Base-by-base conservation (phyloP, 2,888 invertebrate genomes). In the Deroplatys truncata region DNA sequence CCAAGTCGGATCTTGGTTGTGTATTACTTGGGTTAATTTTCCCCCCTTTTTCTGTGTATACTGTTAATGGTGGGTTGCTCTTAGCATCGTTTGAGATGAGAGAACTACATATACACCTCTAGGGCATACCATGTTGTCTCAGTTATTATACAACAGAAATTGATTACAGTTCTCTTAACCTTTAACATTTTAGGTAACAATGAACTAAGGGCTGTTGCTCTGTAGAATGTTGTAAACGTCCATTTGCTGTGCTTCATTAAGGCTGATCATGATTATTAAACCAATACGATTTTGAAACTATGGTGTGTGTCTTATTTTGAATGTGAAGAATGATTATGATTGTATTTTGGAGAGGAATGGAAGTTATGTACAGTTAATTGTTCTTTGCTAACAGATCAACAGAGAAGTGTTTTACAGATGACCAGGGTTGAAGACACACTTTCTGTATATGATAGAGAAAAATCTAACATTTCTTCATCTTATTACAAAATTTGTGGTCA, bases 1-100 rank as follows among this genome's bases (percentile, higher is more conserved):
- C 83, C 87, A 87, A 87, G 82, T 87, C 87, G 25, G 49, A 43
- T 43, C 83, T 43, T 87, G 87, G 87, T 87, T 87, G 83, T 87
- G 56, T 72, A 72, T 72, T 72, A 20, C 20, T 72, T 72, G 16
- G 56, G 56, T 72, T 43, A 43, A 43, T 43, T 43, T 43, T 43
- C 4, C 56, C 20, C 56, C 56, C 20, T 0, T 1, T 20, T 16
- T 20, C 5, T 20, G 20, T 72, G 56, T 20, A 72, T 72, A 72
- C 56, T 20, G 56, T 25, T 72, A 72, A 72, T 72, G 10, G 56
- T 20, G 0, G 20, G 25, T 16, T 72, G 20, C 25, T 56, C 56
- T 56, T 20, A 56, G 20, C 56, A 56, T 56, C 16, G 5, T 2
- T 56, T 56, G 20, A 56, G 25, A 20, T 20, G 56, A 56, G 56